Conservation (phyloP, 2,113 vertebrate genomes). For the Lasiurus borealis region DNA sequence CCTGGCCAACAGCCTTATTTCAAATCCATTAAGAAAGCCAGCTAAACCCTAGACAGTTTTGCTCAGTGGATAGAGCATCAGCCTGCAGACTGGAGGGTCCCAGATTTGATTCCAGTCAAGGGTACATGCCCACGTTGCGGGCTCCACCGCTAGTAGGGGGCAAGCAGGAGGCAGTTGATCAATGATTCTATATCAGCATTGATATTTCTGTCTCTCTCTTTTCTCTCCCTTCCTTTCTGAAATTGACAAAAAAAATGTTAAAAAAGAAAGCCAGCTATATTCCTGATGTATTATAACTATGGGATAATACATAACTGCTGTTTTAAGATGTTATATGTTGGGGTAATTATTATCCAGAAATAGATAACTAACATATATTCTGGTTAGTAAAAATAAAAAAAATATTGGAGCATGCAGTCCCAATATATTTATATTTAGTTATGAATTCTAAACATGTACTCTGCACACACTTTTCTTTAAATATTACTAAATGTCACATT, state of each 20-base stretch:
- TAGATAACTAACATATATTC: neutral
- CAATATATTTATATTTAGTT: neutral
- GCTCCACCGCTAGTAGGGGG: no score
- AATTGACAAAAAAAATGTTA: no score
- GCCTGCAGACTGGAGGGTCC: no score
- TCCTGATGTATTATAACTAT: neutral
- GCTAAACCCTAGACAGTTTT: no score
- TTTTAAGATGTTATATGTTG: neutral
- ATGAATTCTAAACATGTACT: neutral
- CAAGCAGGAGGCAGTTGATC: no score
- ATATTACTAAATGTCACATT: neutral
- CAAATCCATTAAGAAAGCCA: neutral
- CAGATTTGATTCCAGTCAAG: no score
- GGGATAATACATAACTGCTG: neutral
- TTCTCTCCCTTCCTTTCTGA: no score
- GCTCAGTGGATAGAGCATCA: no score
- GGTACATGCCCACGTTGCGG: no score
- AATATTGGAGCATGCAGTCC: neutral
- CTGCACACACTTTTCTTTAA: constrained; percentile 5
- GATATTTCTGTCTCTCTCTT: no score
- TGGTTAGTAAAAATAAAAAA: neutral
- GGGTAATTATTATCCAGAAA: neutral
- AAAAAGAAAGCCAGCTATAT: neutral
- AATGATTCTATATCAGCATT: no score
- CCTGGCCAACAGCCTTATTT: neutral